These are phyloP conservation scores for Mamestra configurata DNA, from an alignment of 1,140 invertebrate species.

Conservation along the genomic window DNA sequence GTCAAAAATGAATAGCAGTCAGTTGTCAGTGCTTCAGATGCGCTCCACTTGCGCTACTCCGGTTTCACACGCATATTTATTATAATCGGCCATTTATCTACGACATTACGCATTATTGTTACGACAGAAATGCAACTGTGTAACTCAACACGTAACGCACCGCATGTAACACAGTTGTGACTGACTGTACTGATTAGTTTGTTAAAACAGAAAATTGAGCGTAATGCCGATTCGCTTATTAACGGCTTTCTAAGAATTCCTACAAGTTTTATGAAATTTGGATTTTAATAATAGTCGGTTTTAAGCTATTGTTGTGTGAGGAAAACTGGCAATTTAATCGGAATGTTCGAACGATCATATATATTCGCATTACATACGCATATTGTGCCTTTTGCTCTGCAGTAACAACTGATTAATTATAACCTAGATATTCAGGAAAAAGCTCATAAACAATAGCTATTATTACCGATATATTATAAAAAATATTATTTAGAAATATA, in stretches of 20 bases:
- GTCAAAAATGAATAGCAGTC: constrained; percentile 34
- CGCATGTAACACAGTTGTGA: constrained; percentile 37
- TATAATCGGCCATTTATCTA: constrained; percentile 49
- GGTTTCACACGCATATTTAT: constrained; percentile 50
- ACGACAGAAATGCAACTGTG: constrained; percentile 33
- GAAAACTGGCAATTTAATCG: constrained; percentile 30
- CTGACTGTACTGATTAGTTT: constrained; percentile 40
- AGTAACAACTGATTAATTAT: constrained; percentile 2
- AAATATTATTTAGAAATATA: background rate
- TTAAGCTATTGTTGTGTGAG: constrained; percentile 26
- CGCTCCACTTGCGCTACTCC: constrained; percentile 46
- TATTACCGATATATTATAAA: background rate
- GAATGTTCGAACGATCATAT: background rate
- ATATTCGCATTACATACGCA: background rate
- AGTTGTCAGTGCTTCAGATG: constrained; percentile 39
- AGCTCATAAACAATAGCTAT: background rate
- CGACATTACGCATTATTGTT: constrained; percentile 53
- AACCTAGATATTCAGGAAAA: background rate
- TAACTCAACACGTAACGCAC: constrained; percentile 42
- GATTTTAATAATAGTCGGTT: constrained; percentile 35
- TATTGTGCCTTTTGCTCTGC: background rate
- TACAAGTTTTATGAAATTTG: constrained; percentile 38
- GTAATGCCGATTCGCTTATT: constrained; percentile 45
- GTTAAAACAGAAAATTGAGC: constrained; percentile 49
- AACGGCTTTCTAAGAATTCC: constrained; percentile 43